phyloP scores from a whole-genome alignment of 1,140 invertebrate species.

The Asobara japonica region DNA sequence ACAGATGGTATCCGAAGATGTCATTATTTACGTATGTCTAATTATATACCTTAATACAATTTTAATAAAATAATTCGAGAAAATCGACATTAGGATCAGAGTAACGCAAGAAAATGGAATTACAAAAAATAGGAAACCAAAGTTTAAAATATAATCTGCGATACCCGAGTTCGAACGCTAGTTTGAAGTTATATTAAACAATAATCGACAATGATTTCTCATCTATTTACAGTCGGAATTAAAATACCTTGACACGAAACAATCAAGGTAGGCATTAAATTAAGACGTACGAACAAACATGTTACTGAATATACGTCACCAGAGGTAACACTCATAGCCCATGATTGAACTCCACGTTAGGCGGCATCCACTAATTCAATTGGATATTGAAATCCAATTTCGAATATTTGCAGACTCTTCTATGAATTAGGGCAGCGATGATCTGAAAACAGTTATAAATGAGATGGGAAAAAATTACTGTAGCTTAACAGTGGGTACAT shows the following conservation, averaged over 20 bases:
- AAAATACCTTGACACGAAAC: not conserved
- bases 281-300: not conserved
- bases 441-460: constrained; percentile 3
- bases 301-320: not conserved
- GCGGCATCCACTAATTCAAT: not conserved
- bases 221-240: not conserved
- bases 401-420: not conserved
- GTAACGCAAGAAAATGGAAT: no score
- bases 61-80: no score
- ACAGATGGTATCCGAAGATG: no score
- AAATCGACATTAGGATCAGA: no score
- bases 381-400: not conserved
- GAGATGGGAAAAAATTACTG: no score
- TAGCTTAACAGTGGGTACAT: no score
- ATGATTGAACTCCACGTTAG: not conserved
- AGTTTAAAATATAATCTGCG: no score
- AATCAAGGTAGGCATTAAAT: not conserved
- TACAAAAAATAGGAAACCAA: no score
- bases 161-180: no score
- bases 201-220: not conserved
- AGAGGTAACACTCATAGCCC: not conserved
- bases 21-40: no score
- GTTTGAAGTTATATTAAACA: not conserved
- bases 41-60: no score
- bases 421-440: not conserved